Conservation (phyloP, 2,797 vertebrate genomes). For the Clangula hyemalis region DNA sequence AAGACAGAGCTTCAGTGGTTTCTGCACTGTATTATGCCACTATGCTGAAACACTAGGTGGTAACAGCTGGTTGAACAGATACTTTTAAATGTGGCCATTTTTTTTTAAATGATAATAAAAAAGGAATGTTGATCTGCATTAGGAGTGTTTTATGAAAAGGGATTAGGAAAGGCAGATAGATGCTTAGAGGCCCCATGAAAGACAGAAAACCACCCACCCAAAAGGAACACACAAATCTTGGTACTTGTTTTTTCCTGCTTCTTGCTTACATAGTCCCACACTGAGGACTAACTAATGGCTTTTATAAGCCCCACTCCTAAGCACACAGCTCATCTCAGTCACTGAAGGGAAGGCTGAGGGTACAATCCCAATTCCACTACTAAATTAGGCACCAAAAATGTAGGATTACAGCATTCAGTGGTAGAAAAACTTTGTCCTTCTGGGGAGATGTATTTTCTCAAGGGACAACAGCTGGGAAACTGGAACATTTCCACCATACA, state of each 20-base stretch:
- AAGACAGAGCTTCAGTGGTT: background rate
- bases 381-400: background rate
- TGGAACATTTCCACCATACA: background rate
- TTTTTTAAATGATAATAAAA: background rate
- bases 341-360: background rate
- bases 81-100: background rate
- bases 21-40: background rate
- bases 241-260: background rate
- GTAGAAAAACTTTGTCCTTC: background rate
- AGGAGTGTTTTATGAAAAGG: background rate
- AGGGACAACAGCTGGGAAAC: background rate
- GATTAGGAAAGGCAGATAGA: background rate
- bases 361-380: background rate
- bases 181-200: background rate
- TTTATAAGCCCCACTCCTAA: background rate
- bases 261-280: accelerated
- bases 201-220: background rate
- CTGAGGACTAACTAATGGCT: background rate
- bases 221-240: background rate
- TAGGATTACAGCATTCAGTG: background rate
- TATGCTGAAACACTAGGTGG: background rate
- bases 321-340: background rate
- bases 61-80: background rate
- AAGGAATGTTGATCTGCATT: background rate
- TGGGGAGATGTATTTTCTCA: background rate